Evolutionary conservation across 2,888 invertebrate genomes (phyloP), one percentile per base, ranked within the genome.

Genomic region (Prenolepis imparis): DNA sequence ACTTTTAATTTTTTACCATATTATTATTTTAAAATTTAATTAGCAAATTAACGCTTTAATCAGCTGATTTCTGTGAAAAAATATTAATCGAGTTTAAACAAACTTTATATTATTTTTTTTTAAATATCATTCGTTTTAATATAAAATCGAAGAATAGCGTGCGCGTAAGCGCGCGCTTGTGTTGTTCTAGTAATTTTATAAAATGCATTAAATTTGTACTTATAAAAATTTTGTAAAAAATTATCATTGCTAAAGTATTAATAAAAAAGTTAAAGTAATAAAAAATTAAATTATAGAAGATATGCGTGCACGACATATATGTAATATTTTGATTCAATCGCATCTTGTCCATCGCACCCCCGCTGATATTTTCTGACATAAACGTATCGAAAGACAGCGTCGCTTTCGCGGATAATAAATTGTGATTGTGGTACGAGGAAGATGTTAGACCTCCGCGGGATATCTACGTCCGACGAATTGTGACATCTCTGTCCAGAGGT

Each of bases 401-500:
- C 36, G 21, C 24, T 18, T 21, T 82, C 32, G 48, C 24, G 48
- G 66, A 83, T 67, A 64, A 90, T 90, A 88, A 90, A 91, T 90
- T 87, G 84, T 87, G 88, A 91, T 88, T 91, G 88, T 83, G 86
- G 75, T 85, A 85, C 70, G 83, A 73, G 61, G 80, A 82, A 83
- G 82, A 80, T 80, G 57, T 70, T 67, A 84, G 82, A 85, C 61
- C 67, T 83, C 55, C 41, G 63, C 75, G 15, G 57, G 75, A 75
- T 84, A 74, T 61, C 82, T 73, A 64, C 67, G 83, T 86, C 64
- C 74, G 28, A 67, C 57, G 72, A 73, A 80, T 86, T 84, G 86
- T 92, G 91, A 91, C 88, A 86, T 91, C 92, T 91, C 86, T 90
- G 88, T 91, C 86, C 84, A 78, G 48, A 75, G 81, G 68, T 82